Base-by-base conservation (phyloP, 2,888 invertebrate genomes). In the Heliconius sara region DNA sequence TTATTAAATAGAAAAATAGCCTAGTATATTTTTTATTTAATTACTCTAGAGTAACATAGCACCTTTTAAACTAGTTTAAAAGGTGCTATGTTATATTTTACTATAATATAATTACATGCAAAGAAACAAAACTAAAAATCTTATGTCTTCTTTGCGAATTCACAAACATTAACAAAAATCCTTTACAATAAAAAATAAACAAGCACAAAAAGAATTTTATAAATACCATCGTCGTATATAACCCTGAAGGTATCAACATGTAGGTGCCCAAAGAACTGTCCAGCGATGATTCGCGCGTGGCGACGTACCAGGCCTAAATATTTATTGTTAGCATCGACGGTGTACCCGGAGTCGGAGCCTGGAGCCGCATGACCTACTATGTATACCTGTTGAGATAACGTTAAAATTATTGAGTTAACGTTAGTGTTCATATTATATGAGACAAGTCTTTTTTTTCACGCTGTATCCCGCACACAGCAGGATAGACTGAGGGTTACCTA, bases 211-310 rank as follows among this genome's bases (percentile, higher is more conserved):
- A 65, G 13, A 16, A 16, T 25, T 71, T n/a, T 7, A 7, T 65
- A 66, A 65, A 22, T 93, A 98, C 98, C 98, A 89, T 95, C 93
- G 88, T 97, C 97, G 92, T 98, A 98, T 87, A 98, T 97, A 82
- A 98, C 96, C 67, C 98, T 96, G 92, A 99, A 99, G 0, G 98
- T 98, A 90, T 99, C 99, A 74, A 98, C 98, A 92, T 99, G 99
- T 83, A 98, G 96, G 89, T 99, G 98, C 9, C 98, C 99, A 88
- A 98, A 99, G 95, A 99, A 98, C 93, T 99, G 98, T 34, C 98
- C 98, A 47, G 97, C 97, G 85, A 99, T 98, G 86, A 98, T 97
- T 86, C 96, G 96, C 57, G 98, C 96, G 89, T 97, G 97, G 82
- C 96, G 96, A 25, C 97, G 96, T n/a, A 98, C 96, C 82, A 97